phyloP scores from a whole-genome alignment of 92 coral and sea anemone species.

The Nematostella vectensis region DNA sequence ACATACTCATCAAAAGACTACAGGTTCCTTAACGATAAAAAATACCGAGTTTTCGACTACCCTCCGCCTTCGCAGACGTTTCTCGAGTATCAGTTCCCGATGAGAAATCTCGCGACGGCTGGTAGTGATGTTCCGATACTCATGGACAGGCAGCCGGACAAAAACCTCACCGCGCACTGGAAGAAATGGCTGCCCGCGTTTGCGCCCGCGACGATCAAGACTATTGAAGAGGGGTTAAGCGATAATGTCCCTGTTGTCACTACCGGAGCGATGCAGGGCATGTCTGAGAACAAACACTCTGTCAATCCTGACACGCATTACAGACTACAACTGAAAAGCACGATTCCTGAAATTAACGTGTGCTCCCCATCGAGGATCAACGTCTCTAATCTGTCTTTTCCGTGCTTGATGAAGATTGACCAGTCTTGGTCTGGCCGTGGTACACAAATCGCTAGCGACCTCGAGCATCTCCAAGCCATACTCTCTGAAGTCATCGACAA shows the following conservation, averaged over 20 bases:
- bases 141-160: slow-evolving; percentile 30
- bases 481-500: slow-evolving; percentile 24
- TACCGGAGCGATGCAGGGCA: slow-evolving; percentile 25
- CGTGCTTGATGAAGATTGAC: slow-evolving; percentile 44
- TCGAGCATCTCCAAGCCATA: slow-evolving; percentile 16
- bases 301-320: slow-evolving; percentile 42
- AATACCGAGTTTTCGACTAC: too few species aligned
- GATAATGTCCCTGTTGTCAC: slow-evolving; percentile 43
- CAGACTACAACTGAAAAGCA: slow-evolving; percentile 30
- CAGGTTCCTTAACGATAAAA: too few species aligned
- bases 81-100: slow-evolving; percentile 20
- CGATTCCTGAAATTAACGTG: slow-evolving; percentile 30
- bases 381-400: slow-evolving; percentile 18
- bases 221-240: slow-evolving; percentile 40
- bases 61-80: slow-evolving; percentile 29
- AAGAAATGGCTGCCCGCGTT: slow-evolving; percentile 44
- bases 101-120: slow-evolving; percentile 33
- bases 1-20: too few species aligned
- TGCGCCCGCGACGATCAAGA: slow-evolving; percentile 21
- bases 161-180: slow-evolving; percentile 35
- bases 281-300: slow-evolving; percentile 33
- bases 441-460: slow-evolving; percentile 25
- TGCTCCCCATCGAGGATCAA: slow-evolving; percentile 29
- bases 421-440: slow-evolving; percentile 40
- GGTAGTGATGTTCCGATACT: slow-evolving; percentile 52